These are phyloP conservation scores for Andinoacara biseriatus DNA, from an alignment of 2,113 vertebrate species.

Conservation along the genomic window DNA sequence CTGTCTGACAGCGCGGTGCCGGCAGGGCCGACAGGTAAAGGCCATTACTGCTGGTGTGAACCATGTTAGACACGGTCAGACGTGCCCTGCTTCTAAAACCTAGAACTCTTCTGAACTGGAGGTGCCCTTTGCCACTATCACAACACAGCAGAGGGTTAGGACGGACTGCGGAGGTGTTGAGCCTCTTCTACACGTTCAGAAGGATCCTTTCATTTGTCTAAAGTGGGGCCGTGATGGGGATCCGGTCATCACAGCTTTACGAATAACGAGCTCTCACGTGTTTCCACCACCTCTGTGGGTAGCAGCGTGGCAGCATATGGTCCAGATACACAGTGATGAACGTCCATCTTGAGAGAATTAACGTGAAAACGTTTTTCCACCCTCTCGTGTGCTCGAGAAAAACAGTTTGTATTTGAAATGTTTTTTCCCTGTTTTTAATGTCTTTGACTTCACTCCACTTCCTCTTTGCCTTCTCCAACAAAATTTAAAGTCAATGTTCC, in stretches of 20 bases:
- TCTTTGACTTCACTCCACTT: no score
- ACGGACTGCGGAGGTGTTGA: constrained; percentile 15
- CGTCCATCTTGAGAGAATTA: constrained; percentile 3
- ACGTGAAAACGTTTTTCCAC: background rate
- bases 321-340: constrained; percentile 13
- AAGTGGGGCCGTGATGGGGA: background rate
- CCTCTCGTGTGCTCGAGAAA: background rate
- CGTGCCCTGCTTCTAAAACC: constrained; percentile 57
- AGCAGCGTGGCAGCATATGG: constrained; percentile 42
- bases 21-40: constrained; percentile 48
- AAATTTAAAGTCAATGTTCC: no score
- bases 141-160: constrained; percentile 34
- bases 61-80: constrained; percentile 40
- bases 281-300: constrained; percentile 3
- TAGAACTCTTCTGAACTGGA: constrained; percentile 19
- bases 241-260: background rate
- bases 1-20: background rate
- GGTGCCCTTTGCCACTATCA: constrained; percentile 54
- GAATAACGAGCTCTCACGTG: background rate
- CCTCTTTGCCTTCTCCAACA: no score
- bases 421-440: background rate
- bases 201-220: background rate
- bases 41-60: constrained; percentile 35
- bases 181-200: background rate
- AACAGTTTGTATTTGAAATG: background rate